A percentile compares a stretch with the other conserved stretches of the same genome.
Evolutionary conservation across 2,888 invertebrate species (phyloP).

Genomic region (Neelides folsomi): DNA sequence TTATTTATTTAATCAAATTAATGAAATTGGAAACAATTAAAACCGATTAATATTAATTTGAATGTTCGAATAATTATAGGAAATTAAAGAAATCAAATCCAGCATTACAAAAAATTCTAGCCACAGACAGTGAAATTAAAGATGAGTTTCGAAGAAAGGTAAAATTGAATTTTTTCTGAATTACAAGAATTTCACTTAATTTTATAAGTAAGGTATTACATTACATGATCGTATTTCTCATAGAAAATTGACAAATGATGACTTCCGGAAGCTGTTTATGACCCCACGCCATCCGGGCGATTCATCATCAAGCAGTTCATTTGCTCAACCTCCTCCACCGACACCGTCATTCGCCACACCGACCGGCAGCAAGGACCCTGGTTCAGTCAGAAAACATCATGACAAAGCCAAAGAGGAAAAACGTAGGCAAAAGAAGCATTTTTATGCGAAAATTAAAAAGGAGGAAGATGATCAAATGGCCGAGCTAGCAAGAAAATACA

Average conservation of each 20-base stretch:
- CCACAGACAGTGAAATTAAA: too few relatives aligned
- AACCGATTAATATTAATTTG: too few relatives aligned
- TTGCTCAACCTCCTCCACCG: constrained; percentile 29
- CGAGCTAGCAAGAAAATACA: constrained; percentile 82
- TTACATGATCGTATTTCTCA: too few relatives aligned
- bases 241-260: constrained; percentile 71
- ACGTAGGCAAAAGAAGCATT: constrained; percentile 79
- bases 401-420: constrained; percentile 60
- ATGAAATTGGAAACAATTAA: too few relatives aligned
- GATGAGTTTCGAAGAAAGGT: too few relatives aligned
- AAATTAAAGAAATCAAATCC: too few relatives aligned
- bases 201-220: too few relatives aligned
- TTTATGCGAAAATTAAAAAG: constrained; percentile 82
- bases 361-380: constrained; percentile 19
- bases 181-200: too few relatives aligned
- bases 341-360: constrained; percentile 32
- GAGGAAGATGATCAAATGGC: constrained; percentile 90
- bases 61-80: too few relatives aligned
- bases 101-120: too few relatives aligned
- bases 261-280: constrained; percentile 89
- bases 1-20: too few relatives aligned
- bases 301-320: constrained; percentile 22
- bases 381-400: constrained; percentile 26
- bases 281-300: constrained; percentile 64
- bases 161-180: too few relatives aligned